Percentiles rank a stretch among this genome's conserved stretches.
phyloP scores from a whole-genome alignment of 2,888 invertebrate genomes.

The Cataglyphis livida region DNA sequence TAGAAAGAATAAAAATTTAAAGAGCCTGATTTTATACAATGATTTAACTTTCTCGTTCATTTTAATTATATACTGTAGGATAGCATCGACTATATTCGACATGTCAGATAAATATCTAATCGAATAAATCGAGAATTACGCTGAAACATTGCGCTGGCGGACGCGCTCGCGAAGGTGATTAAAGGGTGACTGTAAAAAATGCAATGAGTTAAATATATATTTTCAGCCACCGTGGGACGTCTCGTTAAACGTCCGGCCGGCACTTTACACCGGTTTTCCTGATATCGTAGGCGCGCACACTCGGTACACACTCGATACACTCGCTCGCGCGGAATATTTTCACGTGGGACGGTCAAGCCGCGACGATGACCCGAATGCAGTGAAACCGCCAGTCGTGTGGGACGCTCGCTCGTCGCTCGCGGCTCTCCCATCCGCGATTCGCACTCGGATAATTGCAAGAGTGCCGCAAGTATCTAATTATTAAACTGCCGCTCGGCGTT shows the following conservation, averaged over 20 bases:
- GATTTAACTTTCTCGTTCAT: conserved; percentile 18
- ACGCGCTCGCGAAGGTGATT: conserved; percentile 19
- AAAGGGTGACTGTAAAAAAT: conserved; percentile 18
- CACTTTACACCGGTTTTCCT: conserved; percentile 44
- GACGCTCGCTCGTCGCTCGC: conserved; percentile 54
- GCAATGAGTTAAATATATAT: conserved; percentile 44
- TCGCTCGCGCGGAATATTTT: conserved; percentile 62
- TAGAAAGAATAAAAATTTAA: neutral
- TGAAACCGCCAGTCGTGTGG: conserved; percentile 67
- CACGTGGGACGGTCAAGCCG: conserved; percentile 71
- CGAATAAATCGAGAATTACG: conserved; percentile 38
- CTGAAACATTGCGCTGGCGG: neutral
- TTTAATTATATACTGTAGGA: conserved; percentile 31
- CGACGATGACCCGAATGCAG: conserved; percentile 78
- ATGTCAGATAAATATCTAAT: conserved; percentile 15
- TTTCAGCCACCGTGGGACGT: conserved; percentile 45
- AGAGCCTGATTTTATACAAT: neutral
- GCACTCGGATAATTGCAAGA: conserved; percentile 64
- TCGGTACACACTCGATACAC: conserved; percentile 22
- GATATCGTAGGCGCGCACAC: conserved; percentile 33
- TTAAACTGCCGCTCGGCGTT: conserved; percentile 13
- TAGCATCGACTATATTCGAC: conserved; percentile 26
- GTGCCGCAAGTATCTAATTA: conserved; percentile 59
- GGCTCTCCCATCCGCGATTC: conserved; percentile 62
- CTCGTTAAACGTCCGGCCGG: conserved; percentile 32